phyloP scores from a whole-genome alignment of 2,888 invertebrate genomes.

The Brenthis hecate region DNA sequence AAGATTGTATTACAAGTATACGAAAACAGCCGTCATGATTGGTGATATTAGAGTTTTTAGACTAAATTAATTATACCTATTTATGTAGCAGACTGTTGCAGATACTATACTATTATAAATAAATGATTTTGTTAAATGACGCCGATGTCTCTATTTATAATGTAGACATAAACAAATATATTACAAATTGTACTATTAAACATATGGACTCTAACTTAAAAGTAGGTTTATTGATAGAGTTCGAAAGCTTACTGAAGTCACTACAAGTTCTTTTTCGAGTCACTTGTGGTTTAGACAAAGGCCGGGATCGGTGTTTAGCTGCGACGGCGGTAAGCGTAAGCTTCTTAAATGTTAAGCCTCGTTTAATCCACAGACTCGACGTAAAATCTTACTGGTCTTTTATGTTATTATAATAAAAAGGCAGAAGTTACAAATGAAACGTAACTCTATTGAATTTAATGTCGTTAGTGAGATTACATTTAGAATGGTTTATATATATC shows the following conservation, averaged over 20 bases:
- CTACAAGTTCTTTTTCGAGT: constrained; percentile 33
- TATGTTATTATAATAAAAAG: constrained; percentile 22
- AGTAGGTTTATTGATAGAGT: constrained; percentile 21
- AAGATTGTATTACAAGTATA: too few relatives aligned
- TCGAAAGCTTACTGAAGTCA: constrained; percentile 26
- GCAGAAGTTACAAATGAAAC: constrained; percentile 10
- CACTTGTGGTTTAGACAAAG: constrained; percentile 38
- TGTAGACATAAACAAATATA: not conserved
- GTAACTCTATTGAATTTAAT: not conserved
- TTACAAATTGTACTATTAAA: not conserved
- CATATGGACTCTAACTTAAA: not conserved
- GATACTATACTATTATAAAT: too few relatives aligned
- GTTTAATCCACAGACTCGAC: constrained; percentile 32
- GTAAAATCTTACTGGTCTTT: constrained; percentile 24
- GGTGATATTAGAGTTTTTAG: too few relatives aligned
- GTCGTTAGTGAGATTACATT: too few relatives aligned
- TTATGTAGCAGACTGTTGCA: too few relatives aligned
- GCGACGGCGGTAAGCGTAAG: constrained; percentile 36
- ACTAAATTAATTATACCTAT: too few relatives aligned
- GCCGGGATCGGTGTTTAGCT: constrained; percentile 37
- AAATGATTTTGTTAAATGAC: too few relatives aligned
- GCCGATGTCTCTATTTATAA: too few relatives aligned
- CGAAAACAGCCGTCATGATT: too few relatives aligned
- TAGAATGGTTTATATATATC: too few relatives aligned
- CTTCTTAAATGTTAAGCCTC: constrained; percentile 37